Evolutionary conservation across 1,140 invertebrate species (phyloP), one percentile per base, ranked within the genome.

Genomic region (Sitodiplosis mosellana): DNA sequence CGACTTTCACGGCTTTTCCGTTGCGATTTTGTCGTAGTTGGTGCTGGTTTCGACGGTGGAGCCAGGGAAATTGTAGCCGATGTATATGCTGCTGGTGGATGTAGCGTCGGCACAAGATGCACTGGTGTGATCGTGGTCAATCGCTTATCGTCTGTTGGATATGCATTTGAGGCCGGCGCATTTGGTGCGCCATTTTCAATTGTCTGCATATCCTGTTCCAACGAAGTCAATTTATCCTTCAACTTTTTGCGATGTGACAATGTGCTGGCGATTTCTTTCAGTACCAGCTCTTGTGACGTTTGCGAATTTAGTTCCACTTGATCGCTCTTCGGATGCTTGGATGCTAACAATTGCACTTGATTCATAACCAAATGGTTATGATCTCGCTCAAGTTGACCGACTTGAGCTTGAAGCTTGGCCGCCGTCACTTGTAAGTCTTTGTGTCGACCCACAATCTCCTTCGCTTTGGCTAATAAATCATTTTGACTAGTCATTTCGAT

Each of bases 391-490:
- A 57, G 55, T 41, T 55, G 53, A 36, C 63, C 66, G 38, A 93
- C 87, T 69, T 91, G 81, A 17, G 76, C 72, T 58, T 91, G 83
- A 37, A 93, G 65, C 59, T 81, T 81, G 55, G 78, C 80, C 0
- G 82, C 83, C 64, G 87, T 83, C 38, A 80, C 78, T 68, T 93
- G 87, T 17, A 93, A 65, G 56, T 93, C 87, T 60, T 91, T 92
- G 58, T 94, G 89, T 34, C 83, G 70, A 40, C 86, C 73, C 7
- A 93, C 87, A 53, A 95, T 94, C 65, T 91, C 86, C 64, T 93
- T 92, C 21, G 88, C 87, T 65, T 90, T 88, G 1, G 80, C 77
- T 11, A 93, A 69, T 45, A 94, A 69, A 65, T 93, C 88, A 33
- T 83, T 80, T 0, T 86, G 84, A 48, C 77, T 81, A 33, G 78